Evolutionary conservation across 2,888 invertebrate genomes (phyloP).

Genomic region (Trimorus sp.): DNA sequence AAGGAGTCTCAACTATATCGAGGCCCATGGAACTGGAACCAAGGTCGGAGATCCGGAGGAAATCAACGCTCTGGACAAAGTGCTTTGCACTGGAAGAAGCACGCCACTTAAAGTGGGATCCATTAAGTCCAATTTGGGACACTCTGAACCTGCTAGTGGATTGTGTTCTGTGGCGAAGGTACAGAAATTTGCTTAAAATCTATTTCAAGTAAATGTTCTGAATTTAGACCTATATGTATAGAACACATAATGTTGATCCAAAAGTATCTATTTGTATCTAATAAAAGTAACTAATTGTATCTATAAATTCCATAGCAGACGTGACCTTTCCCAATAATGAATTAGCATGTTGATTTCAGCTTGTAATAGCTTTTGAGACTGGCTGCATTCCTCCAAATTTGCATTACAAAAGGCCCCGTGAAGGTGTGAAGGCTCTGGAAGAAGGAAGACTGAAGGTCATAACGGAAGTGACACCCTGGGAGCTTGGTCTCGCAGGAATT

Average conservation of each 20-base stretch:
- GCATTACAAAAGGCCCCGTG: conserved; percentile 86
- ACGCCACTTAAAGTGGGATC: conserved; percentile 92
- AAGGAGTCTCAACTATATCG: conserved; percentile 84
- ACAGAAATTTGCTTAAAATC: conserved; percentile 33
- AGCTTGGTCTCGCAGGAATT: conserved; percentile 88
- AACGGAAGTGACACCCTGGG: conserved; percentile 87
- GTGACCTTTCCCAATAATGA: not conserved
- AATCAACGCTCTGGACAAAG: conserved; percentile 89
- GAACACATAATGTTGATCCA: too few species aligned
- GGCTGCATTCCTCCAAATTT: conserved; percentile 93
- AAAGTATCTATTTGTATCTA: too few species aligned
- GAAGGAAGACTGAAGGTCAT: conserved; percentile 88
- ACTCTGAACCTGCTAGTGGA: conserved; percentile 93
- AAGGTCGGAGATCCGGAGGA: conserved; percentile 96
- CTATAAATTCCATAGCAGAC: too few species aligned
- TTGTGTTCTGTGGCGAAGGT: conserved; percentile 92
- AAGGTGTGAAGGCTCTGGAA: conserved; percentile 84
- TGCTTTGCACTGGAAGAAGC: conserved; percentile 89
- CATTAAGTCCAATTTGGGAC: conserved; percentile 96
- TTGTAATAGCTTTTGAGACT: conserved; percentile 90
- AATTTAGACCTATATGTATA: too few species aligned
- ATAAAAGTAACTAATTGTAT: too few species aligned
- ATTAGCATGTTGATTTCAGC: conserved; percentile 76
- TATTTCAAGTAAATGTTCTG: too few species aligned
- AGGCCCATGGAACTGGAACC: conserved; percentile 90